Evolutionary conservation across 2,113 vertebrate species (phyloP).

Genomic region (Seriola dumerili): DNA sequence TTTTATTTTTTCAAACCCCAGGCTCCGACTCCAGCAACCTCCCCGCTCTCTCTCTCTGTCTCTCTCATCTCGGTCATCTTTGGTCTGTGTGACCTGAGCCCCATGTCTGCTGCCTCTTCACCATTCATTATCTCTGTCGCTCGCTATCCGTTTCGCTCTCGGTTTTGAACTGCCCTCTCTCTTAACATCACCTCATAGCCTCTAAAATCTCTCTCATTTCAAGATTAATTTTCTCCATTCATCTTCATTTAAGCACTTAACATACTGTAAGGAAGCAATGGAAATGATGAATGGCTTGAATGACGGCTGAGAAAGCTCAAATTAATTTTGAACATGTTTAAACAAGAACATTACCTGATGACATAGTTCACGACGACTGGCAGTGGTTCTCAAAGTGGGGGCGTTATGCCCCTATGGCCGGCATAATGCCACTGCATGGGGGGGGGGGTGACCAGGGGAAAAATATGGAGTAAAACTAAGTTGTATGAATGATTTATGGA

Average conservation of each 20-base stretch:
- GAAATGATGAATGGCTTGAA: background rate
- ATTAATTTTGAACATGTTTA: constrained; percentile 18
- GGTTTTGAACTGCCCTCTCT: constrained; percentile 2
- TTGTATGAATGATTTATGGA: no score
- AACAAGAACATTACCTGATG: background rate
- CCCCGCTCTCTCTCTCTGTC: constrained; percentile 3
- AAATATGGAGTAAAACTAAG: no score
- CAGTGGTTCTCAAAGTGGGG: no score
- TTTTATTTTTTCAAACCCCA: constrained; percentile 1
- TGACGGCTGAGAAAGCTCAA: background rate
- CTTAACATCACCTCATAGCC: background rate
- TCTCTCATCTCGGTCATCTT: constrained; percentile 30
- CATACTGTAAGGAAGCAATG: background rate
- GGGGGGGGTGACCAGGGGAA: no score
- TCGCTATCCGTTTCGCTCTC: constrained; percentile 4
- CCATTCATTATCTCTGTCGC: constrained; percentile 33
- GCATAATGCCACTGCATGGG: no score
- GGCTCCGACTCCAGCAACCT: constrained; percentile 17
- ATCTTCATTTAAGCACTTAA: background rate
- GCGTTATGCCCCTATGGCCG: no score
- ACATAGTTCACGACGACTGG: background rate
- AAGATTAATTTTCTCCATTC: background rate
- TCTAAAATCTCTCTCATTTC: background rate
- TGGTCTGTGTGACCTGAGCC: constrained; percentile 30
- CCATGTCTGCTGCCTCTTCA: background rate